Evolutionary conservation across 2,113 vertebrate species (phyloP).

Genomic region (Oxyura jamaicensis): DNA sequence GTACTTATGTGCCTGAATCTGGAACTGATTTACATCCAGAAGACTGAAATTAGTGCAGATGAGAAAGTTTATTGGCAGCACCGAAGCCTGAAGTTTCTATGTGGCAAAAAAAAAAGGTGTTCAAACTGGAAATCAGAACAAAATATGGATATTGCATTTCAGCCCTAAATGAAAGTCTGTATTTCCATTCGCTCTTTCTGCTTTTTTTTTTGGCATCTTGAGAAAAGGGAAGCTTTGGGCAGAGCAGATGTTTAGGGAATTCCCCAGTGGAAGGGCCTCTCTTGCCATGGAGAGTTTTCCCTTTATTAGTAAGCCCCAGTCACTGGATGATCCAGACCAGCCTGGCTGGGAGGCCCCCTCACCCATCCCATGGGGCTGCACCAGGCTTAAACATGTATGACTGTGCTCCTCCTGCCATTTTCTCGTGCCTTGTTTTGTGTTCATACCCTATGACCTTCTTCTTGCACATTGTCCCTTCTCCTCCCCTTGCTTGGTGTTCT

Average conservation of each 20-base stretch:
- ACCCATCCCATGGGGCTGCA: not conserved
- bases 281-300: constrained; percentile 26
- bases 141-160: constrained; percentile 31
- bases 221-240: constrained; percentile 60
- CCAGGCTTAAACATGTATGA: not conserved
- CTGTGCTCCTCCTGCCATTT: rapidly evolving
- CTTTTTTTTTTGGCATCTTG: constrained; percentile 60
- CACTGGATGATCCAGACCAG: not conserved
- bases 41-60: not conserved
- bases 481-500: not conserved
- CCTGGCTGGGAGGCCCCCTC: not conserved
- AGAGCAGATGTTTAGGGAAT: constrained; percentile 56
- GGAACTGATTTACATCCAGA: not conserved
- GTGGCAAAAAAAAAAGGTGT: not conserved
- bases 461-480: not conserved
- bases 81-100: not conserved
- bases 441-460: rapidly evolving
- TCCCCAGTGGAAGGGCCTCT: constrained; percentile 48
- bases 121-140: constrained; percentile 10
- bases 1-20: not conserved
- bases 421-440: rapidly evolving
- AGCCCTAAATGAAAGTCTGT: not conserved
- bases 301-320: constrained; percentile 15
- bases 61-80: not conserved
- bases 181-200: not conserved